phyloP scores from a whole-genome alignment of 2,797 vertebrate species.

The Somateria mollissima region DNA sequence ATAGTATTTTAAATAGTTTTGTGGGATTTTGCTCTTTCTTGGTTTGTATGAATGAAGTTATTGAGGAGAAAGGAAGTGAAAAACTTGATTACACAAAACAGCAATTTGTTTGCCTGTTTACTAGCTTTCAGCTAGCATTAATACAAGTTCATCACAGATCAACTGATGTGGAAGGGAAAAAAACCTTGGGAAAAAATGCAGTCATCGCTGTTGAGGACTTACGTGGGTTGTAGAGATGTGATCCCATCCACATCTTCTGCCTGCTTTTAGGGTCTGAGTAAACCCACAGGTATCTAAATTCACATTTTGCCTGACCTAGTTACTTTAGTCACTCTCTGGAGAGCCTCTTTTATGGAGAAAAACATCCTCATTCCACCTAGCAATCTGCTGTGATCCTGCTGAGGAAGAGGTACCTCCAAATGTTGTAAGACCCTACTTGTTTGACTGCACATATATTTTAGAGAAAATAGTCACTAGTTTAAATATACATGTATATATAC shows the following conservation, averaged over 20 bases:
- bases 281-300: background rate
- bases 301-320: background rate
- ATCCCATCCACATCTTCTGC: background rate
- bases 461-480: background rate
- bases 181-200: background rate
- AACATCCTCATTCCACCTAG: background rate
- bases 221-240: background rate
- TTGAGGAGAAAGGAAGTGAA: conserved; percentile 25
- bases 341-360: background rate
- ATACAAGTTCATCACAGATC: background rate
- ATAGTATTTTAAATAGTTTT: background rate
- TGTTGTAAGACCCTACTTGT: background rate
- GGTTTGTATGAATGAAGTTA: conserved; percentile 8
- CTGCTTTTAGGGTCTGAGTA: background rate
- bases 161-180: background rate
- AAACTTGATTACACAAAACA: background rate
- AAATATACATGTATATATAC: too few relatives aligned
- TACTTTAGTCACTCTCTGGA: background rate
- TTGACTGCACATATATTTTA: background rate
- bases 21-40: background rate
- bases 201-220: background rate
- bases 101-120: background rate
- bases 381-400: background rate
- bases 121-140: background rate
- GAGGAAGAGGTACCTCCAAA: background rate